phyloP scores from a whole-genome alignment of 2,888 invertebrate species.

The Busseola fusca region DNA sequence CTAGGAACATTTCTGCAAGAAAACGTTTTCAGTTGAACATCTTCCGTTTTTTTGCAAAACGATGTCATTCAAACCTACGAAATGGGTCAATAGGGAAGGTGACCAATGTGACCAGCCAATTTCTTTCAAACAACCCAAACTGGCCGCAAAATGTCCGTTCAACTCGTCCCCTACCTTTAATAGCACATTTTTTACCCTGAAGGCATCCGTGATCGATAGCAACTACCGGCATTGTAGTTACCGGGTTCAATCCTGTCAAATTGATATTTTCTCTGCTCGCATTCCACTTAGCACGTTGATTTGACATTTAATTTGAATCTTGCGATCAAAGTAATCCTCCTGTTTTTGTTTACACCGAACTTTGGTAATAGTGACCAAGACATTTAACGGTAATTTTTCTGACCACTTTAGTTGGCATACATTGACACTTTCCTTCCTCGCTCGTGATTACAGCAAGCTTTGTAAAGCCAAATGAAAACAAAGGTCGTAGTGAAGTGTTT shows the following conservation, averaged over 20 bases:
- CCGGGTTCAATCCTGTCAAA: conserved; percentile 34
- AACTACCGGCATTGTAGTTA: conserved; percentile 31
- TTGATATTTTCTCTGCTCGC: conserved; percentile 40
- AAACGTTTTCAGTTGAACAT: conserved; percentile 17
- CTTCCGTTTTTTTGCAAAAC: conserved; percentile 14
- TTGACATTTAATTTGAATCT: conserved; percentile 60
- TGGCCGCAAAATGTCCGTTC: conserved; percentile 26
- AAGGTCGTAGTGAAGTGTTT: not conserved
- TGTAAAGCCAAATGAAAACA: conserved; percentile 7
- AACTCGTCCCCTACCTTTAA: conserved; percentile 20
- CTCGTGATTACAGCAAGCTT: not conserved
- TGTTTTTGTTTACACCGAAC: conserved; percentile 36
- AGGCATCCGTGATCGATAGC: conserved; percentile 32
- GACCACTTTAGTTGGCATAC: not conserved
- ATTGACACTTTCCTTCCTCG: conserved; percentile 9
- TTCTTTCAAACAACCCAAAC: conserved; percentile 37
- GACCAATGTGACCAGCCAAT: conserved; percentile 25
- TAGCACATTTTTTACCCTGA: conserved; percentile 32
- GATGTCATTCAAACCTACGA: conserved; percentile 11
- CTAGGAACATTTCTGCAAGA: not conserved
- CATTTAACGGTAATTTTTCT: not conserved
- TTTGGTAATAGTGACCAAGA: conserved; percentile 5
- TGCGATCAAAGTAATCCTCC: conserved; percentile 52
- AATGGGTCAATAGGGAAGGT: conserved; percentile 20
- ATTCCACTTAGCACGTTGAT: conserved; percentile 51